phyloP scores from a whole-genome alignment of 2,888 invertebrate species.

The Scelioninae gen. 1 region DNA sequence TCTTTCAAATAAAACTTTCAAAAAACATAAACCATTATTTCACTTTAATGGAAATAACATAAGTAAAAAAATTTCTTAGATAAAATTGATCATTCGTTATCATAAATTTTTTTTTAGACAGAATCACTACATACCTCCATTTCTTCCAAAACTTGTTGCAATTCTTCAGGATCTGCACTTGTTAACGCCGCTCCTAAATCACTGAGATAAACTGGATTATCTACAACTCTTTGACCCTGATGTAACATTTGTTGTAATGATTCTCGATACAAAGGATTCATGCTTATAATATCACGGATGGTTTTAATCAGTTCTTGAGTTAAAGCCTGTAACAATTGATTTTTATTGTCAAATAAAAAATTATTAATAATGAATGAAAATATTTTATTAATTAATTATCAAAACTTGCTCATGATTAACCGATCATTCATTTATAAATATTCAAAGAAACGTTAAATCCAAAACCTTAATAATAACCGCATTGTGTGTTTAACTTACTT shows the following conservation, averaged over 20 bases:
- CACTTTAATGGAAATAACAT: too few relatives aligned
- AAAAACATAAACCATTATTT: too few relatives aligned
- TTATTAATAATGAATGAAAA: not conserved
- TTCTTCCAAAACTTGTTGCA: constrained; percentile 97
- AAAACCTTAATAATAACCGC: too few relatives aligned
- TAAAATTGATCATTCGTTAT: too few relatives aligned
- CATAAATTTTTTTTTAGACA: too few relatives aligned
- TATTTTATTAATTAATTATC: too few relatives aligned
- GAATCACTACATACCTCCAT: constrained; percentile 90
- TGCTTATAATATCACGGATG: constrained; percentile 97
- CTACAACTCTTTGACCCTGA: constrained; percentile 97
- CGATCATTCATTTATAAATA: too few relatives aligned
- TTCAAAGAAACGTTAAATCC: too few relatives aligned
- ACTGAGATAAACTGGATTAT: constrained; percentile 98
- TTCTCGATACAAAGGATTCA: constrained; percentile 98
- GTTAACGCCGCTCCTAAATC: constrained; percentile 98
- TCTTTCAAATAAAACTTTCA: too few relatives aligned
- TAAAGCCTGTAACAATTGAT: constrained; percentile 87
- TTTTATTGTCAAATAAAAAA: not conserved
- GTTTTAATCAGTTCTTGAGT: constrained; percentile 99
- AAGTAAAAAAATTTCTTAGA: too few relatives aligned
- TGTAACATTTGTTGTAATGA: constrained; percentile 99
- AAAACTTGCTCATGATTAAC: too few relatives aligned
- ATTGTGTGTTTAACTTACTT: constrained; percentile 87
- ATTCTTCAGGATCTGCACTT: constrained; percentile 94